Evolutionary conservation across 2,113 vertebrate species (phyloP), one percentile per base, ranked within the genome.

Genomic region (Rhegmatorhina hoffmannsi): DNA sequence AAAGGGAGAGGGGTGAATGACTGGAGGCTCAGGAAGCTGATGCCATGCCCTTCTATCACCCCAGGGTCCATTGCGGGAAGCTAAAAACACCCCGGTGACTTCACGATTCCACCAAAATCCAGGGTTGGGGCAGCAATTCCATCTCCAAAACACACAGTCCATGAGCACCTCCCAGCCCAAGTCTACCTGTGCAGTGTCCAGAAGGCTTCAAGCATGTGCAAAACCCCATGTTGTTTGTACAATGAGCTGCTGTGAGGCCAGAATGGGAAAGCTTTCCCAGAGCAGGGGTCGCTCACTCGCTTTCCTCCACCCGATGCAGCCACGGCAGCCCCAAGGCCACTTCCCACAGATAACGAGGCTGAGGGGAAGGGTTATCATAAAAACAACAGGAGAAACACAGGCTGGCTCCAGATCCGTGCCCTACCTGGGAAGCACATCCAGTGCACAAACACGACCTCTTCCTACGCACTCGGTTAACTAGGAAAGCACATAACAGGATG

Each of bases 281-380:
- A 64, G 60, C 56, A 25, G 9, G 18, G 13, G 9, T 2, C 1
- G 1, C 19, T 60, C 12, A 0, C 14, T 2, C 2, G 1, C 68
- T 47, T 43, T 80, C 64, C 80, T 5, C 40, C 18, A 1, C 14
- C 79, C 3, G 0, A 34, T 0, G 0, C 9, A 1, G 58, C n/a
- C 3, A 1, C 50, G 3, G 1, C 44, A 44, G 89, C 64, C 43
- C 60, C 93, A 84, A 80, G 68, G 94, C 59, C 28, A 0, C 79
- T 83, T 86, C 86, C 86, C 24, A 0, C 67, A 69, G 91, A 73
- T 83, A 94, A 58, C 0, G 0, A 47, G 46, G 50, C 76, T 60
- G 75, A 0, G 0, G 52, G 52, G 86, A 75, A 84, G 40, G 46
- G 58, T 89, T 82, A 69, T 82, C n/a, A 1, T 23, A 85, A 76